Percentiles rank a stretch among this genome's conserved stretches.
Evolutionary conservation across 2,797 vertebrate genomes (phyloP).

Genomic region (Diceros bicornis): DNA sequence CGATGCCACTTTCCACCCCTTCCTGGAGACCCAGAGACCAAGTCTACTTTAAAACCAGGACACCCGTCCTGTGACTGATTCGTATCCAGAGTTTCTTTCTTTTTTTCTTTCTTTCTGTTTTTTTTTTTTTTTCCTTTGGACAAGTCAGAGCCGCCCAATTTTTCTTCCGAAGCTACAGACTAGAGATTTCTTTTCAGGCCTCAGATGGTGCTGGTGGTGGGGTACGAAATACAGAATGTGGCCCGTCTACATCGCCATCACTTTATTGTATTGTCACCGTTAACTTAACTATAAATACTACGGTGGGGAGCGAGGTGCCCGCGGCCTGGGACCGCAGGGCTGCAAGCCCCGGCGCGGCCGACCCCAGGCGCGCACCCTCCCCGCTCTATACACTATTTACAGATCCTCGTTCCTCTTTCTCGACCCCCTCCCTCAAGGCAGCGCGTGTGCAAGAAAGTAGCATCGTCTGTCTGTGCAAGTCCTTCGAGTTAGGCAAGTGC

Average conservation of each 20-base stretch:
- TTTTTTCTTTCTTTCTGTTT: neutral
- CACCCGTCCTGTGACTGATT: too few species aligned
- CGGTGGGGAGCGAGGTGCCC: conserved; percentile 41
- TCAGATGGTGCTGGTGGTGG: neutral
- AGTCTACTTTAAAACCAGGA: neutral
- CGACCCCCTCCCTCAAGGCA: conserved; percentile 87
- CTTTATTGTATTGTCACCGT: conserved; percentile 87
- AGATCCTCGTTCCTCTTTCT: conserved; percentile 81
- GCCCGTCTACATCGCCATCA: conserved; percentile 72
- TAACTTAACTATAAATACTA: conserved; percentile 90
- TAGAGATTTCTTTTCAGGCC: neutral
- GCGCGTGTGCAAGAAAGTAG: conserved; percentile 91
- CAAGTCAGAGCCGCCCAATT: neutral
- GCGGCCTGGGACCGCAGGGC: neutral
- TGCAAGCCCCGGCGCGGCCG: neutral
- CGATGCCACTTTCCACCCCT: neutral
- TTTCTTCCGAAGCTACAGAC: neutral
- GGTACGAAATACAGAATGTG: conserved; percentile 55
- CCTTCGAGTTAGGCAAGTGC: conserved; percentile 81
- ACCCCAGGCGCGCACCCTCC: conserved; percentile 17
- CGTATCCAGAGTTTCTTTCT: neutral
- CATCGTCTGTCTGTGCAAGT: conserved; percentile 87
- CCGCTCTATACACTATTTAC: conserved; percentile 92
- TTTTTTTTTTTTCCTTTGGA: neutral
- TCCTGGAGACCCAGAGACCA: neutral